These are phyloP conservation scores for Callyntrura guangdongensis DNA, from an alignment of 2,888 invertebrate species.

Conservation along the genomic window DNA sequence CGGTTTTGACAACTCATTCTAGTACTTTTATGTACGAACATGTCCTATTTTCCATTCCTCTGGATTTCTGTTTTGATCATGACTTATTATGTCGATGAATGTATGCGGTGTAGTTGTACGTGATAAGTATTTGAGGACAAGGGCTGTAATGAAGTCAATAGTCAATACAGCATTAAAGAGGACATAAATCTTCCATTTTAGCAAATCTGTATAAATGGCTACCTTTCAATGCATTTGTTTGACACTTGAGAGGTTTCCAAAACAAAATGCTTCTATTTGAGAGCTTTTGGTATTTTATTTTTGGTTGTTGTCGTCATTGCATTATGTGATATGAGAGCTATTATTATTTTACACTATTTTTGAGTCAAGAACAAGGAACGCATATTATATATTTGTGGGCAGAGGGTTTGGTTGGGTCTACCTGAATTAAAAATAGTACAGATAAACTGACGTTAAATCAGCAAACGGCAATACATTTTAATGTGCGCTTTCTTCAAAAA, in stretches of 20 bases:
- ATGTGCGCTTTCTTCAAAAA: neutral
- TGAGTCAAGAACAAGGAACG: neutral
- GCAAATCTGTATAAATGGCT: conserved; percentile 12
- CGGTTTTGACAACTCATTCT: conserved; percentile 44
- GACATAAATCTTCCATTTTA: conserved; percentile 52
- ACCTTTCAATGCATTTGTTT: conserved; percentile 40
- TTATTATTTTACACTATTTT: too few relatives aligned
- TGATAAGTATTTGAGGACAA: too few relatives aligned
- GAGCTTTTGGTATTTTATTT: neutral
- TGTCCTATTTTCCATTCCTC: too few relatives aligned
- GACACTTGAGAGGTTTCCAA: conserved; percentile 34
- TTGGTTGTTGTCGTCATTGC: neutral
- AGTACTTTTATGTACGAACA: too few relatives aligned
- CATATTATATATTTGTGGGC: conserved; percentile 12
- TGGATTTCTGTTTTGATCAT: too few relatives aligned
- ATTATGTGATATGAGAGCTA: neutral
- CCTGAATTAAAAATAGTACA: too few relatives aligned
- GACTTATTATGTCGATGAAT: neutral
- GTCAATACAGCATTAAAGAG: neutral
- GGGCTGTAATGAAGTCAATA: too few relatives aligned
- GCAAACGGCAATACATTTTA: neutral
- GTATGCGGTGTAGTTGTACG: neutral
- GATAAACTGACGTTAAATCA: neutral
- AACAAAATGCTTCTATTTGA: neutral
- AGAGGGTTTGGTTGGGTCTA: neutral